Evolutionary conservation across 2,797 vertebrate species (phyloP).

Genomic region (Discoglossus pictus): DNA sequence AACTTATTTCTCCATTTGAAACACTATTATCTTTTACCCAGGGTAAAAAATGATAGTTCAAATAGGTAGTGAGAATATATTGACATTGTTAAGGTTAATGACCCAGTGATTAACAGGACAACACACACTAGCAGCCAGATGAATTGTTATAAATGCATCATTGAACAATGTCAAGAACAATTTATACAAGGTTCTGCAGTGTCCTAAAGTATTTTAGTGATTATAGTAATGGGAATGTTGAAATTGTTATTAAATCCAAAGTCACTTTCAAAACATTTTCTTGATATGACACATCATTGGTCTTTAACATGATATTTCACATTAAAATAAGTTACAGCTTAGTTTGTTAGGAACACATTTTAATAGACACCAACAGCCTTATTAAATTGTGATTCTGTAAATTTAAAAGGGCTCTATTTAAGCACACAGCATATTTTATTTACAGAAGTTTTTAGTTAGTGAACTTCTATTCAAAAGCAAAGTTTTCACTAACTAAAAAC

Average conservation of each 20-base stretch:
- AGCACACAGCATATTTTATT: too few relatives aligned
- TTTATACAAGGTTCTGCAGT: slow-evolving; percentile 67
- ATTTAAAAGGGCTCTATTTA: too few relatives aligned
- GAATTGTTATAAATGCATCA: slow-evolving; percentile 78
- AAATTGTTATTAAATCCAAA: slow-evolving; percentile 35
- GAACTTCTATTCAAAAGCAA: too few relatives aligned
- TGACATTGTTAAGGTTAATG: slow-evolving; percentile 80
- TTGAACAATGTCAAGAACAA: slow-evolving; percentile 68
- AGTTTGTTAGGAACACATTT: too few relatives aligned
- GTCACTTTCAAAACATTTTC: slow-evolving; percentile 27
- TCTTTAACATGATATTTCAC: too few relatives aligned
- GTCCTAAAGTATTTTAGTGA: slow-evolving; percentile 52
- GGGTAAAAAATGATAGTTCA: slow-evolving; percentile 71
- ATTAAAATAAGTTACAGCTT: too few relatives aligned
- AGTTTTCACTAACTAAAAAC: too few relatives aligned
- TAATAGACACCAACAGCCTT: too few relatives aligned
- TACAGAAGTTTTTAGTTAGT: too few relatives aligned
- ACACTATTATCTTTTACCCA: slow-evolving; percentile 66
- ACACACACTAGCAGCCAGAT: slow-evolving; percentile 77
- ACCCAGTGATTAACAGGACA: slow-evolving; percentile 79
- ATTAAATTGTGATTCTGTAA: too few relatives aligned
- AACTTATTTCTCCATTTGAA: slow-evolving; percentile 35
- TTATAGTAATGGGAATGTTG: slow-evolving; percentile 10
- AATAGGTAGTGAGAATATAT: slow-evolving; percentile 73
- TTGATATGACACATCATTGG: too few relatives aligned